phyloP scores from a whole-genome alignment of 2,888 invertebrate genomes.

The Synergus gifuensis region DNA sequence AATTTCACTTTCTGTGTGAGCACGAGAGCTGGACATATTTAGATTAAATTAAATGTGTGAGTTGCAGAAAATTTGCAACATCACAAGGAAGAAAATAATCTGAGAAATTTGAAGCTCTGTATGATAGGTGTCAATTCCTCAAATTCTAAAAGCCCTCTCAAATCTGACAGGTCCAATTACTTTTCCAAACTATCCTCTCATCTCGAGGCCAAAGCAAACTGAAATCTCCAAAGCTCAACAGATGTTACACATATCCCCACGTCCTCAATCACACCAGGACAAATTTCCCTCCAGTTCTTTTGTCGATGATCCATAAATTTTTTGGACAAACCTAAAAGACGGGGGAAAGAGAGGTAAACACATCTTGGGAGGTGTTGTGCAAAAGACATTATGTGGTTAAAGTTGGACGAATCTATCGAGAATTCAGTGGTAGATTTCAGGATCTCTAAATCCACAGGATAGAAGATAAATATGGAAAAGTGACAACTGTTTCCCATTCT shows the following conservation, averaged over 20 bases:
- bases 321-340: neutral
- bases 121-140: neutral
- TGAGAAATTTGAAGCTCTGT: no score
- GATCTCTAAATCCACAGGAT: neutral
- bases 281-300: constrained; percentile 20
- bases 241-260: neutral
- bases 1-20: no score
- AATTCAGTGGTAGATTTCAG: neutral
- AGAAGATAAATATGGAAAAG: constrained; percentile 54
- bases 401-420: constrained; percentile 9
- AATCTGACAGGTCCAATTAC: constrained; percentile 2
- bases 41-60: no score
- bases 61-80: no score
- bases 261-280: constrained; percentile 1
- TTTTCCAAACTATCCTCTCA: constrained; percentile 1
- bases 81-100: no score
- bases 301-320: neutral
- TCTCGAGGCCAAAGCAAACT: neutral
- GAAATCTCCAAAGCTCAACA: neutral
- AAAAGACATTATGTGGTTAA: constrained; percentile 10
- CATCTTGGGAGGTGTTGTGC: neutral
- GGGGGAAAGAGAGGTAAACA: neutral
- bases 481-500: constrained; percentile 48
- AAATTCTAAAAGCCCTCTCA: neutral
- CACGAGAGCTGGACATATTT: no score